Evolutionary conservation across 1,140 invertebrate genomes (phyloP).

Genomic region (Drosophila jambulina): DNA sequence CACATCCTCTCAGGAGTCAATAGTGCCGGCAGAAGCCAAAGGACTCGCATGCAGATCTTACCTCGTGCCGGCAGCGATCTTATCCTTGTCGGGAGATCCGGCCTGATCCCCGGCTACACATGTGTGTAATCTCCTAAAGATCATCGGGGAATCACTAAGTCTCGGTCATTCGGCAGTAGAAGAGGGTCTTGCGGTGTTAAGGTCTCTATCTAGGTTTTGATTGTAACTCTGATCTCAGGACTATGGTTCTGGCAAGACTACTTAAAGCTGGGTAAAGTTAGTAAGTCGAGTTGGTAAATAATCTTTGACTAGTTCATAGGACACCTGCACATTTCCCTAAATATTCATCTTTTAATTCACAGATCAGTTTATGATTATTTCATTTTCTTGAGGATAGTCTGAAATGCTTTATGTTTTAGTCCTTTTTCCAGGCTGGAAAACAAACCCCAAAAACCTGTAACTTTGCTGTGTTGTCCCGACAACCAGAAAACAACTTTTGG

Average conservation of each 20-base stretch:
- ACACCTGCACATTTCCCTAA: too few species aligned
- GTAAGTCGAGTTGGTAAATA: neutral
- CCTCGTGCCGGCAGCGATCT: constrained; percentile 12
- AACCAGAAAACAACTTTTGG: constrained; percentile 52
- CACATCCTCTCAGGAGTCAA: neutral
- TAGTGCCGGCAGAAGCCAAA: constrained; percentile 5
- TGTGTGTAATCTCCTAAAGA: neutral
- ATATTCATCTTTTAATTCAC: neutral
- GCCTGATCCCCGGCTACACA: neutral
- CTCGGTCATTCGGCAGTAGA: neutral
- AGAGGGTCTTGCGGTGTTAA: neutral
- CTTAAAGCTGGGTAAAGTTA: neutral
- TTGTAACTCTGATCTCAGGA: neutral
- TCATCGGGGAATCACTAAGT: neutral
- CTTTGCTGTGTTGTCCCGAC: constrained; percentile 24
- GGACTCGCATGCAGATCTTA: constrained; percentile 30
- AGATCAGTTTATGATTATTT: neutral
- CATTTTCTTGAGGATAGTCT: neutral
- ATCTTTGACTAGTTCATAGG: neutral
- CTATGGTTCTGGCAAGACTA: neutral
- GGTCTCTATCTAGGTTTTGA: neutral
- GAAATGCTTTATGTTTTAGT: neutral
- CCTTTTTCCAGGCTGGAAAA: neutral
- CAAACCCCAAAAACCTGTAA: constrained; percentile 14
- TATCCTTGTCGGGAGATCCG: constrained; percentile 1